Evolutionary conservation across 1,140 invertebrate species (phyloP), one percentile per base, ranked within the genome.

Genomic region (Drosophila watanabei): DNA sequence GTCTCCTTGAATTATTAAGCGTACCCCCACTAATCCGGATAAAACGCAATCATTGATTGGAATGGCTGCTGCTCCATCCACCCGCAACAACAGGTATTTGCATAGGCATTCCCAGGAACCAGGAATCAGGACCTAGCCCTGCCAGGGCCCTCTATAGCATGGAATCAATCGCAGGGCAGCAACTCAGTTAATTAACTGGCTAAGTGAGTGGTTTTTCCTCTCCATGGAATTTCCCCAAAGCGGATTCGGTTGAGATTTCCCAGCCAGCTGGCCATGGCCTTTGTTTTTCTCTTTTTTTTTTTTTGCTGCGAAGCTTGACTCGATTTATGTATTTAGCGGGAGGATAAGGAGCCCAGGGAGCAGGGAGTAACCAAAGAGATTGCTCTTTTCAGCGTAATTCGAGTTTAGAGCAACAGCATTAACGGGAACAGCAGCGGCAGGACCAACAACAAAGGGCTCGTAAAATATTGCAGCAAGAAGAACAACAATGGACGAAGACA

Each of bases 241-340:
- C 68, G 35, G 16, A 51, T 32, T 56, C 14, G 14, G 11, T 45
- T 24, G 24, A 24, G 24, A 24, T 24, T 24, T 24, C 24, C 24
- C 24, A 24, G 45, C 65, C 24, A 28, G 39, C 54, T 7, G 41
- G 77, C 37, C 32, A 61, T 41, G n/a, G 37, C 45, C 37, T 66
- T 72, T 78, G 49, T 61, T 60, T 43, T 45, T 71, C n/a, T 66
- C 45, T 64, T 24, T 24, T 1, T 24, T 2, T 24, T 24, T 24
- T 43, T 45, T 71, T 66, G n/a, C 49, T 64, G 20, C 28, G 14
- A 6, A 28, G 32, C 65, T 43, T 56, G 49, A 45, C 75, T 64
- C 80, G 80, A 83, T 83, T 82, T 79, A 82, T 82, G 68, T 79
- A 43, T 71, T 82, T 77, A 82, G 61, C 57, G 64, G 39, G 32